phyloP scores from a whole-genome alignment of 2,113 vertebrate genomes.

The Odocoileus virginianus region DNA sequence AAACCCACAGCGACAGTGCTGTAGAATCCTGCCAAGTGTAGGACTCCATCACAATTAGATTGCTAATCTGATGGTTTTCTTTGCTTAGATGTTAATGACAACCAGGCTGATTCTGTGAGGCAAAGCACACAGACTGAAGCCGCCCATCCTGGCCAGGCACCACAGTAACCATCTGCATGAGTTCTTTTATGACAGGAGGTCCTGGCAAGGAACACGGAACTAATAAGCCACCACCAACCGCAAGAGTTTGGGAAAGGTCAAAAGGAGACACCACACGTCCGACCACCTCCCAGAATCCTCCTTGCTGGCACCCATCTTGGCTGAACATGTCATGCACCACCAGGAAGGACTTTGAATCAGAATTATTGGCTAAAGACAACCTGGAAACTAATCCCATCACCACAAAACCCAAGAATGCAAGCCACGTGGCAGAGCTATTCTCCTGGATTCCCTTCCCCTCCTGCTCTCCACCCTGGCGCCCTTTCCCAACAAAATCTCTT shows the following conservation, averaged over 20 bases:
- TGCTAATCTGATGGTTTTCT: not conserved
- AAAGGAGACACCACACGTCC: not conserved
- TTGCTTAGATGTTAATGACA: not conserved
- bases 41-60: not conserved
- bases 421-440: not conserved
- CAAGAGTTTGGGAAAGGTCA: not conserved
- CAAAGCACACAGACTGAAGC: fast-evolving
- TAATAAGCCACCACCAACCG: not conserved
- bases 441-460: not conserved
- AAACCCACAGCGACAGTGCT: not conserved
- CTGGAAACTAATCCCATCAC: not conserved
- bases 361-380: not conserved
- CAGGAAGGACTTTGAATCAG: not conserved
- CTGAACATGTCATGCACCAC: not conserved
- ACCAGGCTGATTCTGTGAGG: not conserved
- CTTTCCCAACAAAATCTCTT: not conserved
- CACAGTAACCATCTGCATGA: not conserved
- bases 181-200: fast-evolving
- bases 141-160: not conserved
- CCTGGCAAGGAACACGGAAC: not conserved
- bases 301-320: not conserved
- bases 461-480: fast-evolving
- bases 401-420: not conserved
- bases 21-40: not conserved
- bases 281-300: not conserved